phyloP scores from a whole-genome alignment of 2,888 invertebrate species.

The Isoperla grammatica region DNA sequence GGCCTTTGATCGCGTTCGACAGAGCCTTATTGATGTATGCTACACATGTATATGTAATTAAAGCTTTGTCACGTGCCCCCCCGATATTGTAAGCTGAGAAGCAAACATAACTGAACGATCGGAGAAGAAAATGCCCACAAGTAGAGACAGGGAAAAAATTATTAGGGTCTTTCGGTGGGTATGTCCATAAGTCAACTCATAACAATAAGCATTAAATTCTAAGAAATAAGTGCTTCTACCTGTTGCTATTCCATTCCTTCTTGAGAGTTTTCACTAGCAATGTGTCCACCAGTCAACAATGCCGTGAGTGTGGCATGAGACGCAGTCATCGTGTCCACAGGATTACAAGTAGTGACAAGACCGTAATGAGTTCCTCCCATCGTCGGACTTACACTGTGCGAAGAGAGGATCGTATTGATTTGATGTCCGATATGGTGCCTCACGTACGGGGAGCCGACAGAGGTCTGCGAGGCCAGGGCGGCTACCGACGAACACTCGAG shows the following conservation, averaged over 20 bases:
- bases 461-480: slow-evolving; percentile 23
- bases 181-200: too few species aligned
- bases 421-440: slow-evolving; percentile 2
- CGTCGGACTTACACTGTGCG: not conserved
- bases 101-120: not conserved
- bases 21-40: too few species aligned
- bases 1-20: too few species aligned
- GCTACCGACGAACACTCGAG: slow-evolving; percentile 36
- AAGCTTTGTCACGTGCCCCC: not conserved
- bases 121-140: not conserved
- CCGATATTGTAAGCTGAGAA: not conserved
- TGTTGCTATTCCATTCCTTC: slow-evolving; percentile 30
- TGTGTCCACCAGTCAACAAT: slow-evolving; percentile 40
- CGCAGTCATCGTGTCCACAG: slow-evolving; percentile 12
- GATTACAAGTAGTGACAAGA: slow-evolving; percentile 16
- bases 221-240: too few species aligned
- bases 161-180: too few species aligned
- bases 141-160: not conserved
- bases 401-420: not conserved
- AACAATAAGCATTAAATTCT: too few species aligned
- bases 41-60: too few species aligned
- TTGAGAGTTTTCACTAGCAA: slow-evolving; percentile 41
- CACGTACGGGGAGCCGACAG: slow-evolving; percentile 4
- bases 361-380: slow-evolving; percentile 13
- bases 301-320: slow-evolving; percentile 38